A percentile compares a stretch with the other conserved stretches of the same genome.
Conservation (phyloP, 2,113 vertebrate genomes). For the Gallinago paraguaiae region DNA sequence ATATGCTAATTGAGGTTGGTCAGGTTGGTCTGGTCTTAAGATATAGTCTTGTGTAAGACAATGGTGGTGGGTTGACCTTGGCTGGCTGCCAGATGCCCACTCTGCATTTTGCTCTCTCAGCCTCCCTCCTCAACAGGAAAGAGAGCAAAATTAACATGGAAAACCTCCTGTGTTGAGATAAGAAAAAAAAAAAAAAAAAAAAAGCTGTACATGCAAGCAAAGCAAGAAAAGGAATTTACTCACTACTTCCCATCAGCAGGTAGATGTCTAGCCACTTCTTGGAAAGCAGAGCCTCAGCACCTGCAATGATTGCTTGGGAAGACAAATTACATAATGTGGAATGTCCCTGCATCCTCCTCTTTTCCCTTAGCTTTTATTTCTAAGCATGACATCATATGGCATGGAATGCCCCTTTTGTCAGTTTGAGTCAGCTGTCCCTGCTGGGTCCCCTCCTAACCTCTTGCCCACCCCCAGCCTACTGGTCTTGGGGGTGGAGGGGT, state of each 20-base stretch:
- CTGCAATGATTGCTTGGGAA: background rate
- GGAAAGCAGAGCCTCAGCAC: background rate
- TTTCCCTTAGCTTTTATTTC: background rate
- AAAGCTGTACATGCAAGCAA: background rate
- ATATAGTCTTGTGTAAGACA: background rate
- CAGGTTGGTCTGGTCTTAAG: background rate
- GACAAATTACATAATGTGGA: background rate
- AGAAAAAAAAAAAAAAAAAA: background rate
- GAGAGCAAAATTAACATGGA: background rate
- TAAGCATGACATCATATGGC: background rate
- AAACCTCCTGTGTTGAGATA: background rate
- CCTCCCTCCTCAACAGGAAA: background rate
- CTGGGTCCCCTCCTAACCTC: too few relatives aligned
- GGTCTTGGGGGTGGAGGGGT: background rate
- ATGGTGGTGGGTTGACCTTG: background rate
- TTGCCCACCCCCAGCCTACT: background rate
- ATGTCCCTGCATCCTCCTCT: background rate
- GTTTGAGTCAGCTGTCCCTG: accelerated
- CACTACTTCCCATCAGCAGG: background rate
- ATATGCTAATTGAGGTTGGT: background rate
- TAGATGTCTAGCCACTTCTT: background rate
- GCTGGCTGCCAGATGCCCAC: background rate
- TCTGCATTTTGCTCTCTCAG: background rate
- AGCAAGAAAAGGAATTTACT: background rate
- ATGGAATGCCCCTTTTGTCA: accelerated